Base-by-base conservation (phyloP, 2,797 vertebrate species). In the Psittacula echo region DNA sequence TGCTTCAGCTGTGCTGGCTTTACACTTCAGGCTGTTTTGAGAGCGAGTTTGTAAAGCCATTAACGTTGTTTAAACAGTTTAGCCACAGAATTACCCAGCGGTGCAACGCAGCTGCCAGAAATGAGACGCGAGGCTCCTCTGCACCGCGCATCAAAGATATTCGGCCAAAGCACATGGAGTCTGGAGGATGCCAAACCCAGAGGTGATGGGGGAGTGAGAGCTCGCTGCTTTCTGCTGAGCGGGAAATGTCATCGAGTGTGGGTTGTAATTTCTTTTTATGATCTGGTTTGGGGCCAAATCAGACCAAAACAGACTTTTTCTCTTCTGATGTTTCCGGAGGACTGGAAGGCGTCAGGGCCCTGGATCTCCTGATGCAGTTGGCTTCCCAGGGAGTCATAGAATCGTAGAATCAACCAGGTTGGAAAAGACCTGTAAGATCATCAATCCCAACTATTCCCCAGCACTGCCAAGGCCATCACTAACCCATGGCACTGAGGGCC, bases 51-150 rank as follows among this genome's bases (percentile, higher is more conserved):
- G 95, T 94, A 94, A 95, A 96, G 91, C 67, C 56, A 91, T 93
- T 96, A 95, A 92, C 80, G n/a, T 96, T 95, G 89, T 95, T 97
- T 97, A 97, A 93, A 97, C 95, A 95, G 92, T 93, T 93, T 82
- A 95, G 95, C 88, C 94, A 89, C 95, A 95, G 95, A 92, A 95
- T 81, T 87, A 96, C 34, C 61, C 65, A 1, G 85, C 58, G 85
- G 94, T 87, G 86, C 51, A 67, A 58, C 74, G 47, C 91, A 89
- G 91, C 95, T 95, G 95, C 95, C 95, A 95, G 91, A 73, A 90
- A 65, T 0, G 8, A 93, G 89, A 86, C 18, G 2, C 2, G 12
- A 90, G 87, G 51, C 70, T 91, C 79, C 72, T 93, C 47, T 42
- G 79, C 10, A 0, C 88, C 48, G 44, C 0, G 4, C 82, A 93